Evolutionary conservation across 2,113 vertebrate genomes (phyloP), one percentile per base, ranked within the genome.

Genomic region (Manacus vitellinus): DNA sequence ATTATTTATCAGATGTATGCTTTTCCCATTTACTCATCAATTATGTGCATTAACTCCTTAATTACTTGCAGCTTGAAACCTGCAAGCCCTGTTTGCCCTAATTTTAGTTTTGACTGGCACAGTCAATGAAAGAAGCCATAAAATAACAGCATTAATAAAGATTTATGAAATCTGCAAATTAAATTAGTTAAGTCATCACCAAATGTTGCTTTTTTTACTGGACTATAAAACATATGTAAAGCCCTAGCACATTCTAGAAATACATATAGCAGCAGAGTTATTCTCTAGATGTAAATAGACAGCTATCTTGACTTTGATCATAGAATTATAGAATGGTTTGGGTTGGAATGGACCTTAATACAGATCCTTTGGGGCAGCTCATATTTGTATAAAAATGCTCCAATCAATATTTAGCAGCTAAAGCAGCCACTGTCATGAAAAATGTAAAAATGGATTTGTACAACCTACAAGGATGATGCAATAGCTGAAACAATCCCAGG

Each of bases 11-110:
- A 93, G 54, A 85, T 76, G 28, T 28, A 85, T 83, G 75, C 33
- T 92, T 94, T 79, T 21, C 44, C 20, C 52, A 68, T 39, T 94
- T 89, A 20, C 27, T 91, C 65, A 44, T 86, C 76, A 80, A 74
- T 52, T 85, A 92, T 9, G 37, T 66, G 52, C 67, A 89, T 90
- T 86, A 96, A 74, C 63, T 92, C 56, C 75, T 93, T 85, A 79
- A 86, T 25, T 39, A 68, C 56, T 85, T 85, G 80, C 58, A 89
- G 85, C 75, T 46, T 86, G 77, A 71, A 95, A 74, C 75, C 80
- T 54, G 37, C 82, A 85, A 85, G 27, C 37, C 58, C 37, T 10
- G 5, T 21, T 72, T 83, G 46, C 23, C 56, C 59, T 54, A 21
- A 25, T 68, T 94, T 68, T 63, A 47, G 41, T 76, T 93, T 73